Evolutionary conservation across 2,113 vertebrate genomes (phyloP).

Genomic region (human): DNA sequence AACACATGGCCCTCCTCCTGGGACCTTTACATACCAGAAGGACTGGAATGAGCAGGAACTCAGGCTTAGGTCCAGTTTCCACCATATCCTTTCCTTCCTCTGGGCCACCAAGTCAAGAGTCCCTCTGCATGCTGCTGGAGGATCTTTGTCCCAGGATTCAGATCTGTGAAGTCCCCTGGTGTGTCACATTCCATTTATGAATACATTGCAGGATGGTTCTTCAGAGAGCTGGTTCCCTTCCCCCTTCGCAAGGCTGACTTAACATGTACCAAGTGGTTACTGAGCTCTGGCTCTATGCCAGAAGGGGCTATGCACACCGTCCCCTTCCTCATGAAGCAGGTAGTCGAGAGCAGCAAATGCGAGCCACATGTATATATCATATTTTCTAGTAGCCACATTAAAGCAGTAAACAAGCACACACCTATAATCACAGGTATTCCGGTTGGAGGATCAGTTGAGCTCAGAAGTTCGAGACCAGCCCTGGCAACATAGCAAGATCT

Average conservation of each 20-base stretch:
- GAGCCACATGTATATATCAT: neutral
- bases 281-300: neutral
- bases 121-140: neutral
- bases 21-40: too few relatives aligned
- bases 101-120: neutral
- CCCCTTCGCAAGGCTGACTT: neutral
- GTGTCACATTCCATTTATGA: too few relatives aligned
- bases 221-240: neutral
- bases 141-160: neutral
- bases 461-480: too few relatives aligned
- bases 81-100: neutral
- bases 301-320: fast-evolving
- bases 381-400: neutral
- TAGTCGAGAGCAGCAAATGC: neutral
- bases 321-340: neutral
- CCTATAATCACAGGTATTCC: neutral
- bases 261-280: fast-evolving
- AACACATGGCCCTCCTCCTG: fast-evolving
- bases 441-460: too few relatives aligned
- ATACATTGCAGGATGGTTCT: neutral
- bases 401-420: neutral
- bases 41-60: neutral
- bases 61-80: neutral
- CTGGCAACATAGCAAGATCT: too few relatives aligned
- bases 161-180: neutral